Percentiles rank a stretch among this genome's conserved stretches.
These are phyloP conservation scores for Planiliza haematocheilus DNA, from an alignment of 2,113 vertebrate genomes.

Conservation along the genomic window DNA sequence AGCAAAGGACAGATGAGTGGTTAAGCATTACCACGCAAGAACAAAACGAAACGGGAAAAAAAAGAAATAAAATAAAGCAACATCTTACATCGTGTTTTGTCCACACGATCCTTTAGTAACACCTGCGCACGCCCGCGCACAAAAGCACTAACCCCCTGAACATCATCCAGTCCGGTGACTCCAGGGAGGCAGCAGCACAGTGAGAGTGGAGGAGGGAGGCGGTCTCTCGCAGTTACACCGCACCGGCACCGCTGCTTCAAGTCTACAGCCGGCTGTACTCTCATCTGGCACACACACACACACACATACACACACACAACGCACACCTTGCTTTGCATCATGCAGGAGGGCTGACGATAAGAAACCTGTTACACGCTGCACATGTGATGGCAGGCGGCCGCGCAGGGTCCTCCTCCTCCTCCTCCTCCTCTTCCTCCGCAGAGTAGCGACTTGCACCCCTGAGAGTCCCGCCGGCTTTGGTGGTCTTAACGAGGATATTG, in stretches of 20 bases:
- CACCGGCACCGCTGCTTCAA: conserved; percentile 49
- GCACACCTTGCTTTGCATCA: conserved; percentile 26
- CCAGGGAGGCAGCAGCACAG: conserved; percentile 48
- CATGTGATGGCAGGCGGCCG: conserved; percentile 40
- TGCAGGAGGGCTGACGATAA: conserved; percentile 26
- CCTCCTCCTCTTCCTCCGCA: conserved; percentile 24
- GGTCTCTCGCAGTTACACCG: conserved; percentile 65
- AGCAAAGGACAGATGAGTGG: conserved; percentile 37
- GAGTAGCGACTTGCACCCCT: conserved; percentile 28
- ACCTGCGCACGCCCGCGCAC: conserved; percentile 16
- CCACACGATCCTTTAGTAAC: conserved; percentile 1
- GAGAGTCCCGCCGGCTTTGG: conserved; percentile 17
- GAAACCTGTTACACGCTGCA: conserved; percentile 62
- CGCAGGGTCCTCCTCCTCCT: conserved; percentile 8
- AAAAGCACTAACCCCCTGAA: not conserved
- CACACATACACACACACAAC: not conserved
- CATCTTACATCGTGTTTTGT: conserved; percentile 2
- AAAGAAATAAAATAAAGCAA: not conserved
- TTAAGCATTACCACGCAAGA: not conserved
- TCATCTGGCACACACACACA: conserved; percentile 47
- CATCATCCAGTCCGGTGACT: conserved; percentile 46
- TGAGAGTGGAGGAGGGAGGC: conserved; percentile 66
- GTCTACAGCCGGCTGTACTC: conserved; percentile 42
- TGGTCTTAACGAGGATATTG: conserved; percentile 63
- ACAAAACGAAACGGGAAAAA: not conserved